Base-by-base conservation (phyloP, 2,113 vertebrate species). In the Rhabdornis inornatus region DNA sequence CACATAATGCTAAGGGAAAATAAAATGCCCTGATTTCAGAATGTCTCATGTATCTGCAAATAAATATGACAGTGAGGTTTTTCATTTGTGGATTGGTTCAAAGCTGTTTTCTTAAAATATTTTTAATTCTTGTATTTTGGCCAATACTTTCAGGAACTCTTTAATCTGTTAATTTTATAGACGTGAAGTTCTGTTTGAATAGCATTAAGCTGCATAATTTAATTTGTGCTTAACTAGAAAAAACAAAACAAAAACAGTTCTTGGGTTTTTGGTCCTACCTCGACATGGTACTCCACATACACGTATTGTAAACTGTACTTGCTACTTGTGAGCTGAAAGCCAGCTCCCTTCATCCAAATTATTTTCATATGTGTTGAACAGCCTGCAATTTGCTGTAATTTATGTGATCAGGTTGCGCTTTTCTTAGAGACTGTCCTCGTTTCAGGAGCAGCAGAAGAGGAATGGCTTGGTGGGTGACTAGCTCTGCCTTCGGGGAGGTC, bases 71-170 rank as follows among this genome's bases (percentile, higher is more conserved):
- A 90, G 40, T 35, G n/a, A 95, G 45, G 44, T 23, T 92, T 89
- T 87, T 77, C 11, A 89, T 84, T 95, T 75, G 74, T 84, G 83
- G n/a, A 92, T 79, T 78, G 45, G 37, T 90, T 87, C 65, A 87
- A 94, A 92, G 57, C 39, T 60, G 17, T 72, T 87, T 91, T 90
- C 76, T 87, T 84, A 77, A 77, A 89, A 94, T 93, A 94, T 66
- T 91, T 93, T 95, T 92, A 88, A 84, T 91, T 88, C 70, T 83
- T 91, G 78, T 76, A 82, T 74, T 90, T 95, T 89, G 40, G 87
- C 74, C 87, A 95, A 69, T 80, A 90, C 25, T 95, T 90, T 88
- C 74, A 93, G 88, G 92, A 95, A 92, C 89, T 84, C 88, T 92
- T 92, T 89, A 95, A 95, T 90, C 74, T 96, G 80, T 65, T 87